Evolutionary conservation across 2,797 vertebrate species (phyloP).

Genomic region (Scleropages formosus): DNA sequence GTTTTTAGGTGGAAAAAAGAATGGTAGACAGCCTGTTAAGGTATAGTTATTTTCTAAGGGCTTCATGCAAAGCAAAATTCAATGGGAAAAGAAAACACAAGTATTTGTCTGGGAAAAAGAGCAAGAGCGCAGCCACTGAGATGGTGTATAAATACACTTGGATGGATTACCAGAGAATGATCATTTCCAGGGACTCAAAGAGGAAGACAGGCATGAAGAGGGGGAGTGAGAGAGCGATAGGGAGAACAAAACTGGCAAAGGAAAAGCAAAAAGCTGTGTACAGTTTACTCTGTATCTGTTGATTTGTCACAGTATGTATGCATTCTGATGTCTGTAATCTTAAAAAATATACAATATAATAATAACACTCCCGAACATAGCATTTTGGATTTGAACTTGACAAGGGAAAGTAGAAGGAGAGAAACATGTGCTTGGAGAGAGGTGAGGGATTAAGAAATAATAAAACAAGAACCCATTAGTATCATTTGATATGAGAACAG

Average conservation of each 20-base stretch:
- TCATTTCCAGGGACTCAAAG: background rate
- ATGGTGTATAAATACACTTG: slow-evolving; percentile 25
- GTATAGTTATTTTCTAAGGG: no score
- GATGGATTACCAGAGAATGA: background rate
- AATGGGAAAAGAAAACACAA: background rate
- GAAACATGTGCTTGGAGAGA: background rate
- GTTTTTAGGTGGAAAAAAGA: no score
- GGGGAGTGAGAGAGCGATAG: slow-evolving; percentile 47
- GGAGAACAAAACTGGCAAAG: slow-evolving; percentile 30
- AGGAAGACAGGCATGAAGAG: slow-evolving; percentile 34
- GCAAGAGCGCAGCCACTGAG: slow-evolving; percentile 25
- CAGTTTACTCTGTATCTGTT: no score
- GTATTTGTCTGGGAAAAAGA: background rate
- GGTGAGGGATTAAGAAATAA: background rate
- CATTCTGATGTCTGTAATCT: no score
- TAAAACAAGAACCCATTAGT: slow-evolving; percentile 13
- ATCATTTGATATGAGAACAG: slow-evolving; percentile 13
- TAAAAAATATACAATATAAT: no score
- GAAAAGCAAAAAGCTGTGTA: background rate
- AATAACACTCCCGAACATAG: no score
- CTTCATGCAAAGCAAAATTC: background rate
- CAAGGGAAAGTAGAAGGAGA: background rate
- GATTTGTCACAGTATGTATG: no score
- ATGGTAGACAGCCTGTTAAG: no score
- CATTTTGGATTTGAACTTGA: no score